Percentiles rank a stretch among this genome's conserved stretches.
phyloP scores from a whole-genome alignment of 2,113 vertebrate species.

The Cebidichthys violaceus region DNA sequence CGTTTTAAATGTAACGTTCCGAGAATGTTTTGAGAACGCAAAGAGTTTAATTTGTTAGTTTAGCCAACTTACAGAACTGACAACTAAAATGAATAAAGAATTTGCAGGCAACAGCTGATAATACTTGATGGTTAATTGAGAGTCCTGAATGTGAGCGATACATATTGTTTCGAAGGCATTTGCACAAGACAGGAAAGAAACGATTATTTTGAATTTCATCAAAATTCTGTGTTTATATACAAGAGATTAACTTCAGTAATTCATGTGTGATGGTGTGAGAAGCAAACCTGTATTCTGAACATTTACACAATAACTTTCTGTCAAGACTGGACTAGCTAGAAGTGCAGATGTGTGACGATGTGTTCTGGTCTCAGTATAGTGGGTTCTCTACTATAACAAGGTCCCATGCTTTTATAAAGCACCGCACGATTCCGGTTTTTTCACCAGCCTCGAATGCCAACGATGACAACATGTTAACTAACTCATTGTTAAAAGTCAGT shows the following conservation, averaged over 20 bases:
- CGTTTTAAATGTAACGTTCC: background rate
- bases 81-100: background rate
- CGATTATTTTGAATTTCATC: background rate
- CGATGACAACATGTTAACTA: too few relatives aligned
- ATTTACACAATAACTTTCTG: background rate
- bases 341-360: too few relatives aligned
- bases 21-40: background rate
- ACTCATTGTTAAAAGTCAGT: background rate
- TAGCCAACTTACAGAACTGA: background rate
- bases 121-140: background rate
- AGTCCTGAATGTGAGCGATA: background rate
- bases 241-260: background rate
- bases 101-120: background rate
- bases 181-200: background rate
- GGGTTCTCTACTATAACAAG: background rate
- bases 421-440: background rate
- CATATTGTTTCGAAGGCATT: background rate
- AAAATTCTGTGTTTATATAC: background rate
- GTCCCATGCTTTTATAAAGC: background rate
- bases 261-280: too few relatives aligned
- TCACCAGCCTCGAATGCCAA: background rate
- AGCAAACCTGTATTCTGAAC: background rate
- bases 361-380: background rate
- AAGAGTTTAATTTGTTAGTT: background rate
- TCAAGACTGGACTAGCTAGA: background rate